phyloP scores from a whole-genome alignment of 2,113 vertebrate species.

The Vicugna pacos region DNA sequence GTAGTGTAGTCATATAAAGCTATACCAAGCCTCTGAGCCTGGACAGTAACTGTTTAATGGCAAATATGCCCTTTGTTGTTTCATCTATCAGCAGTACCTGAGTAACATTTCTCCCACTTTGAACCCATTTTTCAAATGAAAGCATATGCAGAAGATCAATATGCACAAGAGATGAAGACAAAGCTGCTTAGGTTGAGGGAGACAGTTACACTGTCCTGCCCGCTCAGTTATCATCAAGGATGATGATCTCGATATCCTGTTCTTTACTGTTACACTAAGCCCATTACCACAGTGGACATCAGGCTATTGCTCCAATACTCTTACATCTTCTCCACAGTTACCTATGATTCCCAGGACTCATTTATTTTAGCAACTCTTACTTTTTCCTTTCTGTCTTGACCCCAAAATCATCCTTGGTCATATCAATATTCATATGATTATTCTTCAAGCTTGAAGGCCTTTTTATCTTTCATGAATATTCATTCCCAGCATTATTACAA shows the following conservation, averaged over 20 bases:
- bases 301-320: neutral
- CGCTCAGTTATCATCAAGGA: neutral
- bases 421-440: neutral
- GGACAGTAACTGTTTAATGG: neutral
- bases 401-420: neutral
- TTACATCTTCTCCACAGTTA: neutral
- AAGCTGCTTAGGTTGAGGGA: neutral
- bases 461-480: neutral
- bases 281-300: neutral
- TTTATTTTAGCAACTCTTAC: neutral
- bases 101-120: neutral
- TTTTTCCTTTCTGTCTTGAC: neutral
- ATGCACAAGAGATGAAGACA: neutral
- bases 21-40: neutral
- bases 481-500: neutral
- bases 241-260: neutral
- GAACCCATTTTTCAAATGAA: slow-evolving; percentile 43
- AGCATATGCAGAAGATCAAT: neutral
- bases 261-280: neutral
- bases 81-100: neutral
- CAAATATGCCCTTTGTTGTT: neutral
- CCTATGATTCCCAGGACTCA: neutral
- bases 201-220: neutral
- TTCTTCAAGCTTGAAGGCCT: neutral
- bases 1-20: neutral